Evolutionary conservation across 1,140 invertebrate genomes (phyloP).

Genomic region (Drosophila arawakana): DNA sequence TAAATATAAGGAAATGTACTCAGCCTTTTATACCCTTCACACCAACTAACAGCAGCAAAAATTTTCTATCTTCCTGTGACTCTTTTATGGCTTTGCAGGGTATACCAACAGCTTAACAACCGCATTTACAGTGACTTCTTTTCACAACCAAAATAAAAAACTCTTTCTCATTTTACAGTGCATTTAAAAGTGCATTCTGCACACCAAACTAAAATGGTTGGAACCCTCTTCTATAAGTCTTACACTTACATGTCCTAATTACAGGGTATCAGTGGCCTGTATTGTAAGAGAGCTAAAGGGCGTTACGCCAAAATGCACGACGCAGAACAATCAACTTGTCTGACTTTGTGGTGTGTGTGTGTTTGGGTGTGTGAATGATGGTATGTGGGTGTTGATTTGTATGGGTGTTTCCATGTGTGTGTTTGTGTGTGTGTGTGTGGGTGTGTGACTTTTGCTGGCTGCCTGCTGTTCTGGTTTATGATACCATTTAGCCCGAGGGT

Average conservation of each 20-base stretch:
- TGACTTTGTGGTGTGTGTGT: slow-evolving; percentile 17
- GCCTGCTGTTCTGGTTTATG: slow-evolving; percentile 68
- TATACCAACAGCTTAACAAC: too few species aligned
- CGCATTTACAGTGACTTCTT: too few species aligned
- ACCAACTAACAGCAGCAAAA: too few species aligned
- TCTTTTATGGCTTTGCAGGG: too few species aligned
- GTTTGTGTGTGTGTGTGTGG: slow-evolving; percentile 21
- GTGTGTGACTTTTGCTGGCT: slow-evolving; percentile 37
- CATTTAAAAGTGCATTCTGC: too few species aligned
- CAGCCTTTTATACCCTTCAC: too few species aligned
- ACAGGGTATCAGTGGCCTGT: slow-evolving; percentile 5
- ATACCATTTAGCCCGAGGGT: slow-evolving; percentile 79
- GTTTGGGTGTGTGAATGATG: slow-evolving; percentile 1
- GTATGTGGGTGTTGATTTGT: not conserved
- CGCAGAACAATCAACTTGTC: slow-evolving; percentile 70
- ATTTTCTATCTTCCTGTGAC: too few species aligned
- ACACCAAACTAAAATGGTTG: too few species aligned
- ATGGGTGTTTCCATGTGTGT: slow-evolving; percentile 9
- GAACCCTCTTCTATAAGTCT: too few species aligned
- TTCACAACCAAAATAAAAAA: too few species aligned
- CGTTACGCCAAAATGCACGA: slow-evolving; percentile 56
- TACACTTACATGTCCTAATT: not conserved
- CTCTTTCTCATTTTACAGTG: too few species aligned
- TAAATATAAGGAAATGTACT: too few species aligned
- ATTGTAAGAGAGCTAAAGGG: slow-evolving; percentile 21